Conservation (phyloP, 2,888 invertebrate genomes). For the Philhelius pedissequus region DNA sequence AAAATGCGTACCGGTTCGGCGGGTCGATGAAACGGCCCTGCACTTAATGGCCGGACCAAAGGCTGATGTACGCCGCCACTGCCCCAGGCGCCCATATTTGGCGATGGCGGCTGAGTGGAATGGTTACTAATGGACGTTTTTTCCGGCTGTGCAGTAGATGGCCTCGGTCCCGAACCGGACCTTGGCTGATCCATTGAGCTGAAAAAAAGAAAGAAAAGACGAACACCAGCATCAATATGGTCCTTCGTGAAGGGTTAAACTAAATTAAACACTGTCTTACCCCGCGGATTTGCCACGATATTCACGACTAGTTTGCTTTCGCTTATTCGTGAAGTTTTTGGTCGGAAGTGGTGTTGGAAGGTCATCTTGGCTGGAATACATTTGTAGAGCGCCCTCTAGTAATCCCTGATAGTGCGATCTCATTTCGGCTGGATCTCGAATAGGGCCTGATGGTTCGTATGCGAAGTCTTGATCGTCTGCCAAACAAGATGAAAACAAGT, state of each 20-base stretch:
- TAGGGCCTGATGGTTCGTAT: slow-evolving; percentile 63
- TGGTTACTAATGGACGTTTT: slow-evolving; percentile 75
- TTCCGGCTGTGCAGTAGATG: slow-evolving; percentile 77
- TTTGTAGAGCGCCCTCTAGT: slow-evolving; percentile 78
- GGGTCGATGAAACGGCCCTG: slow-evolving; percentile 83
- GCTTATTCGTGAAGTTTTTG: slow-evolving; percentile 74
- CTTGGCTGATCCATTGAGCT: slow-evolving; percentile 72
- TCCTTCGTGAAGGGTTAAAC: neutral
- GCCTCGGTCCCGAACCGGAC: slow-evolving; percentile 73
- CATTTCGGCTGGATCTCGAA: slow-evolving; percentile 77
- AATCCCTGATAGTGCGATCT: slow-evolving; percentile 78
- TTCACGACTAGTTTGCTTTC: slow-evolving; percentile 74
- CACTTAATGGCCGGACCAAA: slow-evolving; percentile 82
- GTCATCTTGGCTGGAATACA: slow-evolving; percentile 78
- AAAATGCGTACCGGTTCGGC: slow-evolving; percentile 78
- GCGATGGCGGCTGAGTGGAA: slow-evolving; percentile 78
- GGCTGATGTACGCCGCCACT: slow-evolving; percentile 80
- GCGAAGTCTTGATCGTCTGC: slow-evolving; percentile 62
- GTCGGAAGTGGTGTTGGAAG: slow-evolving; percentile 76
- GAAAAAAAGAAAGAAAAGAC: neutral
- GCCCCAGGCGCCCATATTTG: slow-evolving; percentile 80
- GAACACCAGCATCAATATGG: neutral
- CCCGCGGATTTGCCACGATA: slow-evolving; percentile 78
- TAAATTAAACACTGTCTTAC: neutral
- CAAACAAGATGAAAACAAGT: slow-evolving; percentile 67